These are phyloP conservation scores for Sus cebifrons DNA, from an alignment of 2,797 vertebrate genomes.

Conservation along the genomic window DNA sequence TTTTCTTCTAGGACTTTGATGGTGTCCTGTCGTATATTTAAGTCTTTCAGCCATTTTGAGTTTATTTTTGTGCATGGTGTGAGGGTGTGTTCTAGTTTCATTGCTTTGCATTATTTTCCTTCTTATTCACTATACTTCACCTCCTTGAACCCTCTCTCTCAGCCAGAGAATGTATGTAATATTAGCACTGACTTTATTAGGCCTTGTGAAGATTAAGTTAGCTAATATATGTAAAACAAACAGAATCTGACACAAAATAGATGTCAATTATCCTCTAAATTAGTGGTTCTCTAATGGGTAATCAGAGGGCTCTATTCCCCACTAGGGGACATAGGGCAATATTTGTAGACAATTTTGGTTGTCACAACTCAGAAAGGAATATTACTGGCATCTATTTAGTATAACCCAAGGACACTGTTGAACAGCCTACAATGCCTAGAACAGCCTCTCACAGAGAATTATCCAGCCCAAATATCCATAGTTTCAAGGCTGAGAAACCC, in stretches of 20 bases:
- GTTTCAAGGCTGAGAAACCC: neutral
- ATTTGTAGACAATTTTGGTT: neutral
- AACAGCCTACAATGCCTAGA: neutral
- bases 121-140: neutral
- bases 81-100: too few relatives aligned
- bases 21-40: too few relatives aligned
- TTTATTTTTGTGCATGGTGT: too few relatives aligned
- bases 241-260: neutral
- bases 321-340: neutral
- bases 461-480: neutral
- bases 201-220: neutral
- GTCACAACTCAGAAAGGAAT: neutral
- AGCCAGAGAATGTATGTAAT: neutral
- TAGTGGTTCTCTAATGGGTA: neutral
- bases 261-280: neutral
- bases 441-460: neutral
- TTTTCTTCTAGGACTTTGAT: too few relatives aligned
- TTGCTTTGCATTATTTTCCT: neutral
- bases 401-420: neutral
- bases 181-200: neutral
- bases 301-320: neutral
- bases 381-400: neutral
- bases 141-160: neutral
- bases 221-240: neutral
- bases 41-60: too few relatives aligned